phyloP scores from a whole-genome alignment of 2,113 vertebrate genomes.

The Isurus oxyrinchus region DNA sequence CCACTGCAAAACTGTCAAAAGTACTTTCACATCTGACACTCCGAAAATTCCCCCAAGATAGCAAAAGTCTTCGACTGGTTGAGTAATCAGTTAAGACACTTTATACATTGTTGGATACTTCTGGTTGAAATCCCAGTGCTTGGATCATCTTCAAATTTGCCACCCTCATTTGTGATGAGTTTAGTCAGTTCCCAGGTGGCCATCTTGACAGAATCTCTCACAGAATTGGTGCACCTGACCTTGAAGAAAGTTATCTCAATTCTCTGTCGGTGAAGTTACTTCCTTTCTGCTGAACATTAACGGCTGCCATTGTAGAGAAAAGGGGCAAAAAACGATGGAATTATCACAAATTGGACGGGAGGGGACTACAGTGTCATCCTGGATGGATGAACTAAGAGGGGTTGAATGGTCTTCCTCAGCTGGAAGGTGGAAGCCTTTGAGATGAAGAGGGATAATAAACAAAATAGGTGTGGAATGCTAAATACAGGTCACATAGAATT shows the following conservation, averaged over 20 bases:
- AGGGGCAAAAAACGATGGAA: not conserved
- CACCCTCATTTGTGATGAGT: not conserved
- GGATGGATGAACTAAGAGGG: not conserved
- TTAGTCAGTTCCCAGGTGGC: not conserved
- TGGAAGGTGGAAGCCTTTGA: not conserved
- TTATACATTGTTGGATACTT: not conserved
- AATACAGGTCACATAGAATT: not conserved
- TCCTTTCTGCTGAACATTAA: constrained; percentile 3
- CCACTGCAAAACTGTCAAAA: not conserved
- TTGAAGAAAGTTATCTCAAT: not conserved
- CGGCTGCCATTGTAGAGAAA: not conserved
- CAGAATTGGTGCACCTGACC: not conserved
- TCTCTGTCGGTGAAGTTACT: not conserved
- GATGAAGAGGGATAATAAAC: not conserved
- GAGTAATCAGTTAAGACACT: not conserved
- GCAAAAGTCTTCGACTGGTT: not conserved
- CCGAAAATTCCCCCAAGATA: not conserved
- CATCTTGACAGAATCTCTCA: not conserved
- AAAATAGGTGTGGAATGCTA: not conserved
- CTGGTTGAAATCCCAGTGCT: not conserved
- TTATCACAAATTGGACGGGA: not conserved
- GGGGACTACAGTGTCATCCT: not conserved
- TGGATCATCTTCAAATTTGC: not conserved
- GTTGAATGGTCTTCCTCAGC: not conserved
- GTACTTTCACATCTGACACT: not conserved